These are phyloP conservation scores for Apodemia hepburni DNA, from an alignment of 2,888 invertebrate species.

Conservation along the genomic window DNA sequence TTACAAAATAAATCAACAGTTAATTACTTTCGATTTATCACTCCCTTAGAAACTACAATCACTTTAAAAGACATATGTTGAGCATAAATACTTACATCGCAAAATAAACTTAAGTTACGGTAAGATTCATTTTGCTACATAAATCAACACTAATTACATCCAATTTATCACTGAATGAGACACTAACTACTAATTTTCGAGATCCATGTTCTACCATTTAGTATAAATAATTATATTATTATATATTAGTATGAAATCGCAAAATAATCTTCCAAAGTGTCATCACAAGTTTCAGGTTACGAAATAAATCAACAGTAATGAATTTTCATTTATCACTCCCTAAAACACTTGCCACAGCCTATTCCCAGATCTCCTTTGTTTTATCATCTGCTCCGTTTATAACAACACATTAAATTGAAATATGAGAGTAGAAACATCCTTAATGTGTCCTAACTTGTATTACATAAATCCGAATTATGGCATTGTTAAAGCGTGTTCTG, in stretches of 20 bases:
- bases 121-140: not conserved
- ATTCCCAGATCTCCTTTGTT: not conserved
- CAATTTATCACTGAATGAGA: not conserved
- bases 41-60: not conserved
- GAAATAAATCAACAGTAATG: constrained; percentile 13
- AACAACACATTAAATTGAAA: constrained; percentile 7
- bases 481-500: not conserved
- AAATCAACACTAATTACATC: not conserved
- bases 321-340: constrained; percentile 13
- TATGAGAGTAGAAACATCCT: constrained; percentile 3
- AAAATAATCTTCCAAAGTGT: not conserved
- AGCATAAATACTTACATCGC: not conserved
- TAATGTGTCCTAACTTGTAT: constrained; percentile 2
- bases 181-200: not conserved
- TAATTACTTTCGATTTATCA: not conserved
- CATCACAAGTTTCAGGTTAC: not conserved
- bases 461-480: constrained; percentile 9
- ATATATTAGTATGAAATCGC: not conserved
- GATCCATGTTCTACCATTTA: too few species aligned
- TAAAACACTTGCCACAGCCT: constrained; percentile 5
- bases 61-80: too few species aligned
- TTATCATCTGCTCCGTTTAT: constrained; percentile 8
- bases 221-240: not conserved
- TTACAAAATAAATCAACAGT: constrained; percentile 5
- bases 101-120: not conserved